phyloP scores from a whole-genome alignment of 2,113 vertebrate species.

The Lucifuga dentata region DNA sequence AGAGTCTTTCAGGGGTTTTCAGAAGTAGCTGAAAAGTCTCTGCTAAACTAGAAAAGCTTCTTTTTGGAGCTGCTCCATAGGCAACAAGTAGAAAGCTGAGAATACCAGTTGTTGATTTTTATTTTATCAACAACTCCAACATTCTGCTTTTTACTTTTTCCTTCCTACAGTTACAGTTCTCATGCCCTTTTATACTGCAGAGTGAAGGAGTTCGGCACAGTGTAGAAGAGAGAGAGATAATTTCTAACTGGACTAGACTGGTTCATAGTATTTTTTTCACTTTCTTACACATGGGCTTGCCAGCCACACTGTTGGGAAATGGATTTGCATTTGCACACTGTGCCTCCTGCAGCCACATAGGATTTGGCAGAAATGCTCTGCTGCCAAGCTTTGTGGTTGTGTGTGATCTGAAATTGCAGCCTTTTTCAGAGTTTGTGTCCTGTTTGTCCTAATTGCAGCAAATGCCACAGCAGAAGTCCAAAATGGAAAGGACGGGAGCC shows the following conservation, averaged over 20 bases:
- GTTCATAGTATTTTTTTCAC: slow-evolving; percentile 31
- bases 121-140: no score
- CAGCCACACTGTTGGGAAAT: slow-evolving; percentile 23
- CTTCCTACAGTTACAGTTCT: neutral
- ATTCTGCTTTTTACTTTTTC: neutral
- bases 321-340: slow-evolving; percentile 3
- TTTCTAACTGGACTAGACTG: slow-evolving; percentile 63
- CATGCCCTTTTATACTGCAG: slow-evolving; percentile 13
- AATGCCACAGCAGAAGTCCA: slow-evolving; percentile 68
- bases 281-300: slow-evolving; percentile 42
- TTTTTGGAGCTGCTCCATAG: neutral
- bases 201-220: neutral
- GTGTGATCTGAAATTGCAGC: neutral
- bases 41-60: no score
- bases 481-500: slow-evolving; percentile 66
- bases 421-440: slow-evolving; percentile 11
- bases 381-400: neutral
- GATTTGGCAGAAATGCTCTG: neutral
- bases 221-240: slow-evolving; percentile 3
- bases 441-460: slow-evolving; percentile 49
- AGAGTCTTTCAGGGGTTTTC: neutral
- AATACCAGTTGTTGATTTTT: no score
- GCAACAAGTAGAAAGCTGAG: neutral
- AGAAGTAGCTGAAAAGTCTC: no score
- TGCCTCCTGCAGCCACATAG: slow-evolving; percentile 8